Base-by-base conservation (phyloP, 2,888 invertebrate genomes). In the Barypeithes pellucidus region DNA sequence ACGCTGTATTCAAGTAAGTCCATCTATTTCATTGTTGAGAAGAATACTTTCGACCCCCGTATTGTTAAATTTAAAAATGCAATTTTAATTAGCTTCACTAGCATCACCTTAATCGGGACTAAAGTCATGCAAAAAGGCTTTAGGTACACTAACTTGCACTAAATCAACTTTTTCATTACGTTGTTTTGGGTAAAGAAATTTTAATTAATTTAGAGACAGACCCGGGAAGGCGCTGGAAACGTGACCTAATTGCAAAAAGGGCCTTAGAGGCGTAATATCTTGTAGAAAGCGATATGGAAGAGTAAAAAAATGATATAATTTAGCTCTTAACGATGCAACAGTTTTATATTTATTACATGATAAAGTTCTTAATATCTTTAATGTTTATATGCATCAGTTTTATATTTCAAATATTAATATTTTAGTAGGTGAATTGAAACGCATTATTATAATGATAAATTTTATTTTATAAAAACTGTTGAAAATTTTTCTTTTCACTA, bases 231-330 rank as follows among this genome's bases (percentile, higher is more conserved):
- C 29, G 43, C 16, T 47, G 45, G 14, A 47, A 62, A 62, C 62
- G 62, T 62, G 62, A 62, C 62, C 62, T 62, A 62, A 62, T 62
- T 62, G 47, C 43, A 45, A 62, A 62, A 62, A 16, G 29, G 62
- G 62, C 22, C 62, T 33, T 12, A 18, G 47, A 29, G 33, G 29
- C n/a, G 16, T 33, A 33, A 33, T 33, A 36, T 57, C 54, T 33
- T 14, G 12, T 52, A 33, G 33, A 54, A 54, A 57, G 9, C 11
- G 33, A 5, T 33, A 18, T 57, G 33, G 11, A 57, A 33, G 33
- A 22, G 11, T 57, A 57, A 57, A 57, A 57, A n/a, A 33, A 57
- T 57, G 1, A 33, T 57, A 16, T 57, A 57, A 57, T 57, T 57
- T 18, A 33, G 33, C 33, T 33, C 33, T 57, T 33, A 16, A 16